These are phyloP conservation scores for Caenorhabditis sulstoni DNA, from an alignment of 2,888 invertebrate genomes.

Conservation along the genomic window DNA sequence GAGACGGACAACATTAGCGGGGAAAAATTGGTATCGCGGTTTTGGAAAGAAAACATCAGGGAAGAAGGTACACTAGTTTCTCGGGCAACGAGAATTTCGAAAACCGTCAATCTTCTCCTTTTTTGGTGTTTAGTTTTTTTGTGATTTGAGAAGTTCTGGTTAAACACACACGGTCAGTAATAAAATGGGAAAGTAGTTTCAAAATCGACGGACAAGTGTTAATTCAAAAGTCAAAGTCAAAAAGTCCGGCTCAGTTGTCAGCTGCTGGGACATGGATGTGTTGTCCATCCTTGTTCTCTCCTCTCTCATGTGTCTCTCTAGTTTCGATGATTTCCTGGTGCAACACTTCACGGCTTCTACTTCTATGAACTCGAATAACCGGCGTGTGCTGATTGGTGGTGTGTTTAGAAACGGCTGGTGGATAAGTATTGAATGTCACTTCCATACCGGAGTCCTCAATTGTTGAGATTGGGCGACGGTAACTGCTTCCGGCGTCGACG, in stretches of 20 bases:
- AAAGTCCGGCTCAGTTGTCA: slow-evolving; percentile 15
- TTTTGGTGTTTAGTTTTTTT: slow-evolving; percentile 15
- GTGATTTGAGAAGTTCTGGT: slow-evolving; percentile 34
- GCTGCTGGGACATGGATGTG: slow-evolving; percentile 34
- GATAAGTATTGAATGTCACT: slow-evolving; percentile 59
- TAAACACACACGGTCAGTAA: slow-evolving; percentile 48
- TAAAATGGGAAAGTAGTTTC: not conserved
- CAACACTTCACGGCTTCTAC: slow-evolving; percentile 57
- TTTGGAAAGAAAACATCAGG: slow-evolving; percentile 28
- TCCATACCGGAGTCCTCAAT: slow-evolving; percentile 69
- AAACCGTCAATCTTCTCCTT: slow-evolving; percentile 44
- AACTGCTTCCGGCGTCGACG: slow-evolving; percentile 54
- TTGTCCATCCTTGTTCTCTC: slow-evolving; percentile 37
- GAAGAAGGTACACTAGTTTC: slow-evolving; percentile 47
- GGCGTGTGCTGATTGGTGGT: slow-evolving; percentile 32
- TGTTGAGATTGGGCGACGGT: slow-evolving; percentile 53
- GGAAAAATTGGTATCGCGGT: slow-evolving; percentile 20
- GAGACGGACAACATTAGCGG: slow-evolving; percentile 31
- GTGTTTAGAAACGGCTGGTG: slow-evolving; percentile 45
- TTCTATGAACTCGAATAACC: slow-evolving; percentile 61
- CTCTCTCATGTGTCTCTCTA: slow-evolving; percentile 51
- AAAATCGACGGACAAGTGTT: slow-evolving; percentile 14
- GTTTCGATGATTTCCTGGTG: slow-evolving; percentile 48
- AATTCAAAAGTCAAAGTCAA: slow-evolving; percentile 5
- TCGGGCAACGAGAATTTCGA: slow-evolving; percentile 37